Conservation (phyloP, 2,113 vertebrate genomes). For the Struthidea cinerea region DNA sequence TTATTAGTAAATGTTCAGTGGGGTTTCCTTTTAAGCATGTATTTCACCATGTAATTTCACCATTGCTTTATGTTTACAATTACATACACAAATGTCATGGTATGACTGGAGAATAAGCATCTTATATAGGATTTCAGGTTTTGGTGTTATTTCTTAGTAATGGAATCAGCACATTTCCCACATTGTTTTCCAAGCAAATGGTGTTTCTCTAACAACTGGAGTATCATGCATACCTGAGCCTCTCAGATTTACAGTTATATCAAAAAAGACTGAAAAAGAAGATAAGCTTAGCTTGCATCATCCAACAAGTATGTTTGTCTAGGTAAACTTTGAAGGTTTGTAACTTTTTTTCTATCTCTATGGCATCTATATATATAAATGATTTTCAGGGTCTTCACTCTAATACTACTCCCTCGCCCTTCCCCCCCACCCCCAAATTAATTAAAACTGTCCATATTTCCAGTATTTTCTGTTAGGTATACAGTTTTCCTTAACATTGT, state of each 20-base stretch:
- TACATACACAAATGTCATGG: background rate
- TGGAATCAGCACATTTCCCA: background rate
- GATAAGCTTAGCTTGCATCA: background rate
- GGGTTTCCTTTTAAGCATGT: background rate
- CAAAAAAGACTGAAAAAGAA: background rate
- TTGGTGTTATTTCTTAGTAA: background rate
- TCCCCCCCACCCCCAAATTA: too few species aligned
- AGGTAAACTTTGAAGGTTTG: background rate
- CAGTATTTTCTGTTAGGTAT: background rate
- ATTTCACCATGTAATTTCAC: background rate
- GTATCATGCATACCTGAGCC: background rate
- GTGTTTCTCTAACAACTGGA: background rate
- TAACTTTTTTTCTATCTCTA: background rate
- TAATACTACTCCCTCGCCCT: fast-evolving
- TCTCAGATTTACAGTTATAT: background rate
- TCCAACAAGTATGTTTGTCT: background rate
- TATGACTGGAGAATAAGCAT: background rate
- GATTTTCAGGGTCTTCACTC: background rate
- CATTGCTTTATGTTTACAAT: background rate
- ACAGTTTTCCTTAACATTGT: background rate
- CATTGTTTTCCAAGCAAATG: background rate
- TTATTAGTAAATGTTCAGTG: background rate
- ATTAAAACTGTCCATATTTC: background rate
- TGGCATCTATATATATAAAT: background rate
- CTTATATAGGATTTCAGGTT: background rate